A percentile compares a stretch with the other conserved stretches of the same genome.
Evolutionary conservation across 2,113 vertebrate species (phyloP).

Genomic region (Syrrhaptes paradoxus): DNA sequence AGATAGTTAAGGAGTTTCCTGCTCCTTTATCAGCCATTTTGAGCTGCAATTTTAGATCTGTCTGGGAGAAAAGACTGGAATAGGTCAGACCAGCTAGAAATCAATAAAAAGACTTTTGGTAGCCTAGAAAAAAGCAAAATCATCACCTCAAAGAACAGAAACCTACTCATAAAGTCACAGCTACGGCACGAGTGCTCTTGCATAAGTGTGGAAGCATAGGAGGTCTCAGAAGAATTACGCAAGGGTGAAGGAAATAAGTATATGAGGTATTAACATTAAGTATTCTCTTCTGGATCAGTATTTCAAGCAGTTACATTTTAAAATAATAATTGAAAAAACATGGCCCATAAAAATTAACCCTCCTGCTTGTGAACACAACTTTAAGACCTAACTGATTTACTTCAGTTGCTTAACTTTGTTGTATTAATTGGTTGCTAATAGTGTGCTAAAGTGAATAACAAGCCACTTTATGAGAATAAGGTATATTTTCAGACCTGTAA

Average conservation of each 20-base stretch:
- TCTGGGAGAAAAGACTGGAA: not conserved
- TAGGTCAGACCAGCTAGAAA: not conserved
- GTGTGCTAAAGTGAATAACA: not conserved
- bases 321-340: not conserved
- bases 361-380: not conserved
- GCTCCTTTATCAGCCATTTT: not conserved
- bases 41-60: conserved; percentile 1
- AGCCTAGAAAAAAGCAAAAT: not conserved
- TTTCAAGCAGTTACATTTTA: not conserved
- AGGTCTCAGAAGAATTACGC: not conserved
- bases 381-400: conserved; percentile 11
- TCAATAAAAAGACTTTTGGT: not conserved
- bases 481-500: conserved; percentile 15
- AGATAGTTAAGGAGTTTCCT: not conserved
- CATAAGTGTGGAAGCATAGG: not conserved
- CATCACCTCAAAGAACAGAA: not conserved
- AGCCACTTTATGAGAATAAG: conserved; percentile 4
- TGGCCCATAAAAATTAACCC: not conserved
- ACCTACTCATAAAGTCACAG: not conserved
- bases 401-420: conserved; percentile 36
- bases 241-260: not conserved
- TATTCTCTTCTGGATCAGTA: not conserved
- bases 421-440: conserved; percentile 21
- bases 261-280: not conserved
- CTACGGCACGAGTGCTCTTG: not conserved